Conservation (phyloP, 2,113 vertebrate genomes). For the Charina bottae region DNA sequence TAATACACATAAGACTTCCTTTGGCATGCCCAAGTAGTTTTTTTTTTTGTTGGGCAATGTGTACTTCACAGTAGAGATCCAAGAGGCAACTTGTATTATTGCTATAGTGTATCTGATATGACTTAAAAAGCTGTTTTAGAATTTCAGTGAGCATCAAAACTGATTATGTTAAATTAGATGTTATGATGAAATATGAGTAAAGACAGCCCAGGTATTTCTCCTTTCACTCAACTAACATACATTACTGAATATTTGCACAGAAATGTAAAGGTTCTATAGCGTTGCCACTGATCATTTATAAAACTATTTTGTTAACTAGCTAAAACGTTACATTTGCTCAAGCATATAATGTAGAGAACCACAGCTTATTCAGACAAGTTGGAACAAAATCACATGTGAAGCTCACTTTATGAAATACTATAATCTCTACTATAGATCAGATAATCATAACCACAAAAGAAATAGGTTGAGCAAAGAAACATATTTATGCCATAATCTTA, state of each 20-base stretch:
- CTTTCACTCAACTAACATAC: conserved; percentile 25
- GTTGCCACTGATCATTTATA: conserved; percentile 29
- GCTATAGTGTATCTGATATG: conserved; percentile 45
- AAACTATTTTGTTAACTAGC: conserved; percentile 8
- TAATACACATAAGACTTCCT: conserved; percentile 59
- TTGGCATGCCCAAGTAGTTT: conserved; percentile 47
- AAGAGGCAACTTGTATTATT: conserved; percentile 45
- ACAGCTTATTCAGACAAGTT: conserved; percentile 14
- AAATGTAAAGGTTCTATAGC: background rate
- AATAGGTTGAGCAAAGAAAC: conserved; percentile 22
- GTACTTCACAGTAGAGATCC: conserved; percentile 45
- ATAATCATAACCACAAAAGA: conserved; percentile 17
- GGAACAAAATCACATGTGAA: conserved; percentile 3
- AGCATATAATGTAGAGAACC: conserved; percentile 26
- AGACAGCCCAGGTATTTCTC: conserved; percentile 21
- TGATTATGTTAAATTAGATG: conserved; percentile 41
- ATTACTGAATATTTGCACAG: conserved; percentile 1
- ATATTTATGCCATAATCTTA: background rate
- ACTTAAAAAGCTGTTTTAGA: conserved; percentile 45
- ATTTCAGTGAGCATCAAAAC: conserved; percentile 32
- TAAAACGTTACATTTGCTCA: conserved; percentile 38
- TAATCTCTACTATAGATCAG: conserved; percentile 15
- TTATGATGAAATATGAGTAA: conserved; percentile 37
- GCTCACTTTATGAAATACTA: conserved; percentile 15
- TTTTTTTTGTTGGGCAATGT: conserved; percentile 41